Base-by-base conservation (phyloP, 1,140 invertebrate species). In the Drosophila truncata region DNA sequence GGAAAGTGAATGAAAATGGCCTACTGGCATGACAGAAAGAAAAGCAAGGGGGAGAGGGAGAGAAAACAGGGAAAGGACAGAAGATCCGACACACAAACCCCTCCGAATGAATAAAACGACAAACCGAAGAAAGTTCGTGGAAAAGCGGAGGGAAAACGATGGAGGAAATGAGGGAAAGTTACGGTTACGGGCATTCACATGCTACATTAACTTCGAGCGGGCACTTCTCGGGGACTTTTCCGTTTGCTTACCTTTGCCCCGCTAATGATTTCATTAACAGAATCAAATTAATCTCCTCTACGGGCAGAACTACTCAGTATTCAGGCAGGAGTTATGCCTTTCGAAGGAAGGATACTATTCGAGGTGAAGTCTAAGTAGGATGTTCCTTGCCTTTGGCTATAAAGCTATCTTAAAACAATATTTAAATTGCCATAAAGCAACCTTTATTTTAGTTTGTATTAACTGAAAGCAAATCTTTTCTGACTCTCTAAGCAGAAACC, bases 261-360 rank as follows among this genome's bases (percentile, higher is more conserved):
- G 76, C 83, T 88, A 87, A 88, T 88, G 83, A 87, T 88, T 88
- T 87, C 84, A 87, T 42, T 42, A 42, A 18, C n/a, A 42, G 10
- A 18, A 20, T 42, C 10, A 2, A 42, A 42, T 20, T 42, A 88
- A 83, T 66, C 64, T 67, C 57, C 58, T 52, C n/a, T 10, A 5
- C 62, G 83, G 65, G 27, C 25, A 33, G 7, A 72, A 87, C 83
- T 87, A 87, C 80, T 86, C 73, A 73, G 59, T 62, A 69, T 76
- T 80, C 80, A 83, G 83, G 76, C 67, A 76, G 44, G 82, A 86
- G 50, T 72, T 77, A 87, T 83, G 83, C 65, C 42, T 11, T 3
- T 3, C 16, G 16, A 9, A 3, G 37, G 37, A n/a, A 41, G 16
- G 39, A 41, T 4, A 18, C 9, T 13, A 8, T 41, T 33, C 33